Evolutionary conservation across 2,888 invertebrate species (phyloP), one percentile per base, ranked within the genome.

Genomic region (Chrysolina americana): DNA sequence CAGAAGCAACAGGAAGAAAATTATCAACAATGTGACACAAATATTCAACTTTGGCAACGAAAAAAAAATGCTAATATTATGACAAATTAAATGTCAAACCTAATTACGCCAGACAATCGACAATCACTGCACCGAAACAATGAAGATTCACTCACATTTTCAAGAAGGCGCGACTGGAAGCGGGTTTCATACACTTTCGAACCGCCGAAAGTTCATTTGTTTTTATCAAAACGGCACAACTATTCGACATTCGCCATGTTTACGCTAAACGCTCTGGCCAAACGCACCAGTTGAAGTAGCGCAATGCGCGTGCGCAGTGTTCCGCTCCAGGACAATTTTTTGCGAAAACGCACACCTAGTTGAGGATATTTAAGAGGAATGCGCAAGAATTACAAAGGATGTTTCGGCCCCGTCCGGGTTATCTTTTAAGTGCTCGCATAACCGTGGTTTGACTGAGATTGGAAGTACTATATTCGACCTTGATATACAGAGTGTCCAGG

Each of bases 181-280:
- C 75, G 72, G 72, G 71, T 80, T 78, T 75, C 76, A 72, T 69
- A 68, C 59, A 72, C 66, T 76, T 78, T 79, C 66, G 72, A 75
- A 71, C 77, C 72, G 69, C 65, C 77, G 76, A 76, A 76, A 79
- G 80, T 80, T 79, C 74, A 82, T 80, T 81, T 81, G 79, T 80
- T 83, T 82, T 82, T 79, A 79, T 80, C 77, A 81, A 79, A 81
- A 78, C 77, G 68, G 76, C 76, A 78, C 71, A 73, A 77, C 77
- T 76, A 71, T 71, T 75, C 77, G 79, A 81, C 71, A 73, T 79
- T 79, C 83, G 83, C 83, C 83, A 84, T 84, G 83, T 83, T 83
- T 83, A 81, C 81, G 81, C 80, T 76, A 80, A 71, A 69, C 69
- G 65, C 62, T 64, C 65, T 53, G 71, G 71, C 65, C 70, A 75